A percentile compares a stretch with the other conserved stretches of the same genome.
These are phyloP conservation scores for Dicycla oo DNA, from an alignment of 2,888 invertebrate species.

Conservation along the genomic window DNA sequence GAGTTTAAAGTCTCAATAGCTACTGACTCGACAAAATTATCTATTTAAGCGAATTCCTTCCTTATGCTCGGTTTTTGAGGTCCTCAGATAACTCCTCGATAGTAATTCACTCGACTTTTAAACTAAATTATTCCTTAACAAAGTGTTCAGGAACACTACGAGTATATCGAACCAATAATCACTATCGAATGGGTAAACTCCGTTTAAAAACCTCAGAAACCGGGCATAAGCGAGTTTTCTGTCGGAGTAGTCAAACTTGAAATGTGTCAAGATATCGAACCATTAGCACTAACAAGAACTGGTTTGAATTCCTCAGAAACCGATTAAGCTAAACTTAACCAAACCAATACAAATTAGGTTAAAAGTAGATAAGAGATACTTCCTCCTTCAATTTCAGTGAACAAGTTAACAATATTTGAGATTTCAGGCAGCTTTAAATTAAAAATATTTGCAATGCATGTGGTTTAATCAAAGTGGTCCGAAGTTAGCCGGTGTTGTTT, in stretches of 20 bases:
- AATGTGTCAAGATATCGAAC: background rate
- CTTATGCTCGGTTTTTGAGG: too few relatives aligned
- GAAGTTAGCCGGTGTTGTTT: slow-evolving; percentile 44
- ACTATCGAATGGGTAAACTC: too few relatives aligned
- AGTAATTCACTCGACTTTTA: too few relatives aligned
- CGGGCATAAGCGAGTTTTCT: background rate
- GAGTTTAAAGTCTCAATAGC: too few relatives aligned
- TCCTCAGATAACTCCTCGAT: too few relatives aligned
- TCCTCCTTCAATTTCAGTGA: slow-evolving; percentile 2
- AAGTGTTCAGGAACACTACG: too few relatives aligned
- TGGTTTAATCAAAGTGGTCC: slow-evolving; percentile 33
- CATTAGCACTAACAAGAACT: too few relatives aligned
- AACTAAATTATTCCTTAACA: too few relatives aligned
- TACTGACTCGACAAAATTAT: too few relatives aligned
- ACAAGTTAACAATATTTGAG: slow-evolving; percentile 13
- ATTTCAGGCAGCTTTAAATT: slow-evolving; percentile 23
- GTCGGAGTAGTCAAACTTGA: background rate
- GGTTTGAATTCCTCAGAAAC: background rate
- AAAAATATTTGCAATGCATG: slow-evolving; percentile 42
- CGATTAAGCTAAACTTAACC: background rate
- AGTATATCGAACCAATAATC: too few relatives aligned
- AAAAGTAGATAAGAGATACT: slow-evolving; percentile 10
- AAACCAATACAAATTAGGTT: background rate
- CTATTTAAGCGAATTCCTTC: too few relatives aligned
- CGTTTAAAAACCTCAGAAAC: too few relatives aligned